Percentiles rank a stretch among this genome's conserved stretches.
Conservation (phyloP, 1,140 invertebrate species). For the Zaprionus vittiger region DNA sequence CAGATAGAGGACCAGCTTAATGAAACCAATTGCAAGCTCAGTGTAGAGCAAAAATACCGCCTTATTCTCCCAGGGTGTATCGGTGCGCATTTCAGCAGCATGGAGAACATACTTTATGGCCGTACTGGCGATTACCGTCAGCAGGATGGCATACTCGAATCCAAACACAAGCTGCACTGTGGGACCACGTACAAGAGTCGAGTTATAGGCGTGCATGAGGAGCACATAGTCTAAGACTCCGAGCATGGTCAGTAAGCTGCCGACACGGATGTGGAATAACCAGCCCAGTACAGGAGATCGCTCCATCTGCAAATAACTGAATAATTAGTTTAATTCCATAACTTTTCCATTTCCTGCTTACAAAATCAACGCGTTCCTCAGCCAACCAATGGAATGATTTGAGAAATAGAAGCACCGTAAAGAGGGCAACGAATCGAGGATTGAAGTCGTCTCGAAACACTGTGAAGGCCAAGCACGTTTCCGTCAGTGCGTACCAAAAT, state of each 20-base stretch:
- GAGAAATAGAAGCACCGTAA: conserved; percentile 97
- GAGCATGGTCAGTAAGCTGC: conserved; percentile 93
- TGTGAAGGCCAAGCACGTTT: conserved; percentile 99
- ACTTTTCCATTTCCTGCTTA: conserved; percentile 87
- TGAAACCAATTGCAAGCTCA: conserved; percentile 96
- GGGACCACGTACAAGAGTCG: conserved; percentile 96
- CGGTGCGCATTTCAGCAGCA: conserved; percentile 96
- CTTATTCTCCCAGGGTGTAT: conserved; percentile 99
- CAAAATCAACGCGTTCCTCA: conserved; percentile 99
- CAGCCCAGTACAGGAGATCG: conserved; percentile 98
- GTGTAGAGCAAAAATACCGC: conserved; percentile 98
- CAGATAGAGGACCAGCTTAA: conserved; percentile 96
- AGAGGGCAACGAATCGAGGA: conserved; percentile 98
- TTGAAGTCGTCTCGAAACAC: conserved; percentile 99
- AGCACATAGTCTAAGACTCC: conserved; percentile 94
- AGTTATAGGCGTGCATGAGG: conserved; percentile 97
- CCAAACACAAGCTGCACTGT: conserved; percentile 99
- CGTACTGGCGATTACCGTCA: conserved; percentile 97
- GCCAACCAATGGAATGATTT: conserved; percentile 99
- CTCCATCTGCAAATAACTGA: conserved; percentile 93
- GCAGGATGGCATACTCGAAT: conserved; percentile 99
- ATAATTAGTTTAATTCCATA: neutral
- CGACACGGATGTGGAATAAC: conserved; percentile 97
- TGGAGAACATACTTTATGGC: conserved; percentile 98
- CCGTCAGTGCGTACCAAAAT: conserved; percentile 99